Evolutionary conservation across 2,113 vertebrate genomes (phyloP), one percentile per base, ranked within the genome.

Genomic region (Cyprinodon brontotheroides): DNA sequence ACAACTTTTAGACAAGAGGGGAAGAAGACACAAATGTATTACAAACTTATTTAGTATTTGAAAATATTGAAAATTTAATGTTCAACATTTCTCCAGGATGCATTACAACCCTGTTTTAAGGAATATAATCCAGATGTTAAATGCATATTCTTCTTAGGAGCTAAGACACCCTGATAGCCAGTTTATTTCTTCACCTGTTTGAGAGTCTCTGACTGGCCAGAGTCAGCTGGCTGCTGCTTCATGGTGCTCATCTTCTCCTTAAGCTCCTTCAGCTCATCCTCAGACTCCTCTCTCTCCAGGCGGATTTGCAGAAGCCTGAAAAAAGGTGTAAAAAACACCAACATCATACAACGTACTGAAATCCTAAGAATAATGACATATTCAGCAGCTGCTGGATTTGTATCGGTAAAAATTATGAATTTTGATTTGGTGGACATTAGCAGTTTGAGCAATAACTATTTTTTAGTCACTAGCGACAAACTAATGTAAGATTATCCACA

Each of bases 241-340:
- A 95, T 82, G 0, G 84, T 70, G 2, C 61, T 77, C n/a, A 95
- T 78, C 69, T 85, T 94, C 0, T 96, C 95, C 13, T 92, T 89
- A 39, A 96, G 90, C 82, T 98, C 97, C 75, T 93, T 94, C 64
- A 97, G 78, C 73, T 97, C 97, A 57, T 98, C 97, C 75, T 98
- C 97, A 37, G 92, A 92, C 77, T 99, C 97, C n/a, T 99, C 97
- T 83, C 97, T 96, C 85, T 99, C 97, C 92, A 96, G 89, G 67
- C 96, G 96, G 57, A 94, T 78, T 90, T 98, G 96, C 68, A 98
- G 83, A 64, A 99, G 91, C 83, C 97, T 99, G 20, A 87, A 36
- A 77, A 79, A 57, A 37, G 4, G 10, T 12, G 4, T n/a, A 78
- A 0, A 63, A 8, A 57, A 41, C 67, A 14, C 1, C 65, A 12